Conservation (phyloP, 2,888 invertebrate genomes). For the Metopia argyrocephala region DNA sequence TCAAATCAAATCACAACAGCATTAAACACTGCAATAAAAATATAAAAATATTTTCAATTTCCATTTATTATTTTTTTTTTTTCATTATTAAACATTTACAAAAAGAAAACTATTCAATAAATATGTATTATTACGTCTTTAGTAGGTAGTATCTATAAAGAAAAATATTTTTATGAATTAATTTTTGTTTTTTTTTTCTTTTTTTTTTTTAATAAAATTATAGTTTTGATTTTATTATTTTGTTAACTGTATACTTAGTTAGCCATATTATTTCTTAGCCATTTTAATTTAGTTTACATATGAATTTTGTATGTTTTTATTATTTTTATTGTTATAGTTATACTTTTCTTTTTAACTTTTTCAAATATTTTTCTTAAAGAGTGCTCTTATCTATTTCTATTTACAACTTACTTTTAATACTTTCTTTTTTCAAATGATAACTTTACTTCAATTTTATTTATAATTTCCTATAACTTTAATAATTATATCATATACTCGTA, state of each 20-base stretch:
- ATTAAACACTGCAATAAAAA: slow-evolving; percentile 27
- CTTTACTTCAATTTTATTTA: neutral
- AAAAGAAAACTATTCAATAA: neutral
- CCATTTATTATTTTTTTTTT: too few species aligned
- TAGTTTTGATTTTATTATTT: neutral
- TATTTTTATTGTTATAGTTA: slow-evolving; percentile 13
- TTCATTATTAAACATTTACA: slow-evolving; percentile 60
- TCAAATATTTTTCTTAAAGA: slow-evolving; percentile 5
- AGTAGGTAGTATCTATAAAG: slow-evolving; percentile 20
- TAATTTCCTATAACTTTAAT: neutral
- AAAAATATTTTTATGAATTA: slow-evolving; percentile 13
- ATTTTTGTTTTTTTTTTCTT: neutral
- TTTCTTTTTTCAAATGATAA: neutral
- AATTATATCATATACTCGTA: neutral
- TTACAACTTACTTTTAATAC: neutral
- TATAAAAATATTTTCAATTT: neutral
- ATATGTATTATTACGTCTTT: slow-evolving; percentile 49
- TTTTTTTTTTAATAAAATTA: slow-evolving; percentile 32
- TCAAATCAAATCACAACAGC: slow-evolving; percentile 26
- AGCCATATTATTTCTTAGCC: slow-evolving; percentile 37
- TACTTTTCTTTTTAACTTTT: neutral
- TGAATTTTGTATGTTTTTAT: neutral
- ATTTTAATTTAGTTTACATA: slow-evolving; percentile 29
- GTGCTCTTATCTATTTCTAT: neutral
- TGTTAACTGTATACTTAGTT: slow-evolving; percentile 43